Conservation (phyloP, 2,888 invertebrate genomes). For the Eupithecia pulchellata region DNA sequence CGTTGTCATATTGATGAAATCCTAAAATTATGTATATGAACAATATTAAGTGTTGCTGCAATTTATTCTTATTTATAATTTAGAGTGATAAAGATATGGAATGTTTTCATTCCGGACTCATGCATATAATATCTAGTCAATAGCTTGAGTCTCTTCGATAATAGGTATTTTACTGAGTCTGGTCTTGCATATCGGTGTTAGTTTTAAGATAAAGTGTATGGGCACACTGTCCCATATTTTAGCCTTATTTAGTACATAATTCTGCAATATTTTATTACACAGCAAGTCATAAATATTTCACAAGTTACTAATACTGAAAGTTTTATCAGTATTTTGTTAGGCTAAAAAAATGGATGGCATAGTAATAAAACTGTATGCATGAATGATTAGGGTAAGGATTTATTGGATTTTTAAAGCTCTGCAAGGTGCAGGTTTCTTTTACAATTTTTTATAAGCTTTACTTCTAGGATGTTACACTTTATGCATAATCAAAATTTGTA, state of each 20-base stretch:
- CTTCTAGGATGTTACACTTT: slow-evolving; percentile 50
- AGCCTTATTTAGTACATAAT: slow-evolving; percentile 14
- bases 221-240: slow-evolving; percentile 17
- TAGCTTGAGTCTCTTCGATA: neutral
- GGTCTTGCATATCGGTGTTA: slow-evolving; percentile 48
- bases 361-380: slow-evolving; percentile 24
- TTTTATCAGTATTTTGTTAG: neutral
- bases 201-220: slow-evolving; percentile 31
- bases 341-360: slow-evolving; percentile 23
- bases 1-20: slow-evolving; percentile 86
- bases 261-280: neutral
- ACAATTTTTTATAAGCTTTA: slow-evolving; percentile 48
- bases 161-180: slow-evolving; percentile 38
- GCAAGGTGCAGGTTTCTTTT: slow-evolving; percentile 28
- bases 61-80: slow-evolving; percentile 27
- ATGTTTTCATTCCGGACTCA: slow-evolving; percentile 45
- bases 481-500: slow-evolving; percentile 65
- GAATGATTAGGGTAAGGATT: slow-evolving; percentile 17
- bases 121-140: neutral
- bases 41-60: slow-evolving; percentile 28
- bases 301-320: too few species aligned
- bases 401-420: slow-evolving; percentile 35
- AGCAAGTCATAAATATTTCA: neutral
- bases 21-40: slow-evolving; percentile 44
- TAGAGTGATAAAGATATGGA: slow-evolving; percentile 40